Conservation (phyloP, 2,797 vertebrate genomes). For the Microcaecilia unicolor region DNA sequence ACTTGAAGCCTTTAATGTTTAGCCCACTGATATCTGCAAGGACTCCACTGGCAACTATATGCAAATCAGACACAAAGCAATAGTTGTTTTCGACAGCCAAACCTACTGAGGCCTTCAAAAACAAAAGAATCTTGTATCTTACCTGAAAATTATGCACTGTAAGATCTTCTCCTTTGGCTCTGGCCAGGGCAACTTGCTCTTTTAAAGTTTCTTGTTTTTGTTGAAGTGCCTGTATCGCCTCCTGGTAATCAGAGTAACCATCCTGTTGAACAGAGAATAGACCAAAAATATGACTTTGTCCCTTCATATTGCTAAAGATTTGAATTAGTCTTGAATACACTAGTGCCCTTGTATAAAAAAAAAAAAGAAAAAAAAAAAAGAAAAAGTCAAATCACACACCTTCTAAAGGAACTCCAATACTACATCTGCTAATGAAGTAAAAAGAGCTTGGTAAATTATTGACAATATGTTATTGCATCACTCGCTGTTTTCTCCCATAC, state of each 20-base stretch:
- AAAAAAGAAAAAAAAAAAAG: no score
- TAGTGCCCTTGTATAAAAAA: no score
- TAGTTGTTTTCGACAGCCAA: no score
- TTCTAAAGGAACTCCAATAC: no score
- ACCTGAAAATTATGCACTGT: slow-evolving; percentile 81
- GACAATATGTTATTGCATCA: neutral
- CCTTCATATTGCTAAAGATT: neutral
- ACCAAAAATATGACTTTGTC: slow-evolving; percentile 14
- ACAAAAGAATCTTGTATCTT: slow-evolving; percentile 17
- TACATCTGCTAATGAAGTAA: neutral
- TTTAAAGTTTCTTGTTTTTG: slow-evolving; percentile 78
- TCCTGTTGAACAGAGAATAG: slow-evolving; percentile 60
- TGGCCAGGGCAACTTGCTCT: slow-evolving; percentile 78
- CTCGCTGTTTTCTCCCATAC: neutral
- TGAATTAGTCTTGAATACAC: neutral
- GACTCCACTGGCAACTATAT: no score
- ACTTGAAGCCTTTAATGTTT: no score
- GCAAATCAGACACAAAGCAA: no score
- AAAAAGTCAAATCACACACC: no score
- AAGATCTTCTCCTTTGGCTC: slow-evolving; percentile 83
- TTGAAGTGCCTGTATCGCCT: slow-evolving; percentile 81
- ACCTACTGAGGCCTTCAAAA: no score
- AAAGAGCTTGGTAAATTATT: no score
- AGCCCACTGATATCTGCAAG: no score
- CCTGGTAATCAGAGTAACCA: slow-evolving; percentile 90